These are phyloP conservation scores for Limnothrissa miodon DNA, from an alignment of 2,113 vertebrate genomes.

Conservation along the genomic window DNA sequence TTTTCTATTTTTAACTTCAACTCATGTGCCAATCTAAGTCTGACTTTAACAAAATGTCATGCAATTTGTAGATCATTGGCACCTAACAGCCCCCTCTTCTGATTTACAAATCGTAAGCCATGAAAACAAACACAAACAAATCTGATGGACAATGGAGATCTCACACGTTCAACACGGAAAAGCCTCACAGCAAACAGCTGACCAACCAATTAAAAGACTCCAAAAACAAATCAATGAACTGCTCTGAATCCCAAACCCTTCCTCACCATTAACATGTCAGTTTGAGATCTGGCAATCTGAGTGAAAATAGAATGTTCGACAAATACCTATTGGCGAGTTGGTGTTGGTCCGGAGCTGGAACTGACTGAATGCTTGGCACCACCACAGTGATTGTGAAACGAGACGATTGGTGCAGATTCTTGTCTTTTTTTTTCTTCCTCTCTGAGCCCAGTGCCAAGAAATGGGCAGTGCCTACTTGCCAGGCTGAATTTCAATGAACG, in stretches of 20 bases:
- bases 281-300: neutral
- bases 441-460: slow-evolving; percentile 68
- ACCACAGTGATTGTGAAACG: slow-evolving; percentile 58
- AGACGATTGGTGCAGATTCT: slow-evolving; percentile 64
- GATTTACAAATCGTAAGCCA: neutral
- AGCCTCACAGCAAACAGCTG: slow-evolving; percentile 16
- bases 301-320: slow-evolving; percentile 36
- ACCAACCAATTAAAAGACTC: slow-evolving; percentile 40
- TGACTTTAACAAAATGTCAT: neutral
- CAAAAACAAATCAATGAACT: slow-evolving; percentile 59
- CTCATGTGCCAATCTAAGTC: neutral
- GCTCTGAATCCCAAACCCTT: slow-evolving; percentile 44
- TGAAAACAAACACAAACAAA: slow-evolving; percentile 15
- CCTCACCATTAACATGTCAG: slow-evolving; percentile 44
- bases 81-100: neutral
- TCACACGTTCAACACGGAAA: slow-evolving; percentile 1
- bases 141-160: neutral
- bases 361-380: slow-evolving; percentile 64
- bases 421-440: slow-evolving; percentile 50
- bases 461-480: slow-evolving; percentile 72
- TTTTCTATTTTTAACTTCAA: neutral
- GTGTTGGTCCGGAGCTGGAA: slow-evolving; percentile 52
- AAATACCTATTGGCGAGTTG: slow-evolving; percentile 62
- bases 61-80: slow-evolving; percentile 6
- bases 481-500: slow-evolving; percentile 76